Conservation (phyloP, 2,113 vertebrate species). For the Saguinus midas region DNA sequence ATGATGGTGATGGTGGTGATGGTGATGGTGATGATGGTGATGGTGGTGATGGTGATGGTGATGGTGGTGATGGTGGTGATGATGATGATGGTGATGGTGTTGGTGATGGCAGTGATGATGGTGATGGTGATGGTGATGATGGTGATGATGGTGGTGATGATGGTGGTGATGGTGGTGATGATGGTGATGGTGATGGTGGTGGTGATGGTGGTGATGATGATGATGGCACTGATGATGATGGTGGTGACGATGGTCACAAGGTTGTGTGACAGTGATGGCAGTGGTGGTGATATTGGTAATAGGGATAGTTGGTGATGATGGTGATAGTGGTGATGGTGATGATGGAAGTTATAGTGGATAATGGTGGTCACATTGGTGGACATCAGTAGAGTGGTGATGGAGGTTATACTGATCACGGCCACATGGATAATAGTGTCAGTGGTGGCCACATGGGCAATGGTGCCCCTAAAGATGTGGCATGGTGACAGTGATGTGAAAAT, state of each 20-base stretch:
- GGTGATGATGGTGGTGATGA: fast-evolving
- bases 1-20: too few relatives aligned
- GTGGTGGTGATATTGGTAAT: background rate
- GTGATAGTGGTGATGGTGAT: fast-evolving
- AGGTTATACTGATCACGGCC: background rate
- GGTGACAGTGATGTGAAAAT: background rate
- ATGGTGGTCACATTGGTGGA: background rate
- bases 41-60: background rate
- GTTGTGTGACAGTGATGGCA: background rate
- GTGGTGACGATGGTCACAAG: background rate
- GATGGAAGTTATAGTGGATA: background rate
- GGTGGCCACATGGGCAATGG: background rate
- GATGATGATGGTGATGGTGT: fast-evolving
- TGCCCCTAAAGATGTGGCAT: background rate
- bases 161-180: fast-evolving
- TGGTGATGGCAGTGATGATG: fast-evolving
- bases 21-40: too few relatives aligned
- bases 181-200: fast-evolving
- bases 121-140: fast-evolving
- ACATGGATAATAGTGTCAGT: background rate
- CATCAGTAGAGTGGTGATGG: too few relatives aligned
- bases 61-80: fast-evolving
- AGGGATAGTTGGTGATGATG: background rate
- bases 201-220: too few relatives aligned
- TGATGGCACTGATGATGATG: background rate